A percentile compares a stretch with the other conserved stretches of the same genome.
Conservation (phyloP, 1,140 invertebrate genomes). For the Lamellibrachia luymesi region DNA sequence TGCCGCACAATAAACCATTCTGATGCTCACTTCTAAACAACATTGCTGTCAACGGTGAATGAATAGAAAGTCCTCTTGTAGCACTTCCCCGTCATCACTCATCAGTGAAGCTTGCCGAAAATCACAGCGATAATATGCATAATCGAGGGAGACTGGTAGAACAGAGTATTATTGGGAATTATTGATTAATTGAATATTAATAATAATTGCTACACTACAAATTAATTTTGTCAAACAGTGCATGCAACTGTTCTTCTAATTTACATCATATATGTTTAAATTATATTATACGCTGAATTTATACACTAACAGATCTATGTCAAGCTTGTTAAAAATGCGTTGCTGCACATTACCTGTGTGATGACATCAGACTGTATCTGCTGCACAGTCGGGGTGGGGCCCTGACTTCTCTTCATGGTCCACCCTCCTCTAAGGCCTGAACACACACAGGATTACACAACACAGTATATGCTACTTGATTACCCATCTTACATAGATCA, state of each 20-base stretch:
- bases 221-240: slow-evolving; percentile 13
- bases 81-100: too few species aligned
- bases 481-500: too few species aligned
- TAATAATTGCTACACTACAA: not conserved
- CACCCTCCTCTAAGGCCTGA: not conserved
- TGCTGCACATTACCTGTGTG: slow-evolving; percentile 65
- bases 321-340: not conserved
- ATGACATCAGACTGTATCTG: slow-evolving; percentile 81
- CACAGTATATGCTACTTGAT: not conserved
- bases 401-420: not conserved
- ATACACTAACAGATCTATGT: slow-evolving; percentile 59
- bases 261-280: slow-evolving; percentile 45
- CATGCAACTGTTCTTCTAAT: slow-evolving; percentile 43
- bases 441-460: not conserved
- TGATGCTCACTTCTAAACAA: too few species aligned
- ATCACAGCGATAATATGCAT: too few species aligned
- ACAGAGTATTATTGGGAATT: too few species aligned
- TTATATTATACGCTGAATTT: slow-evolving; percentile 80
- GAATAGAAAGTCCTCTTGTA: too few species aligned
- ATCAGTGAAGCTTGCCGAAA: too few species aligned
- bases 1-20: too few species aligned
- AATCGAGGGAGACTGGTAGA: too few species aligned
- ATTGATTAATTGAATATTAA: not conserved
- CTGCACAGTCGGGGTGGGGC: slow-evolving; percentile 65
- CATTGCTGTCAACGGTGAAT: too few species aligned